A percentile compares a stretch with the other conserved stretches of the same genome.
Conservation (phyloP, 2,888 invertebrate genomes). For the Platycnemis pennipes region DNA sequence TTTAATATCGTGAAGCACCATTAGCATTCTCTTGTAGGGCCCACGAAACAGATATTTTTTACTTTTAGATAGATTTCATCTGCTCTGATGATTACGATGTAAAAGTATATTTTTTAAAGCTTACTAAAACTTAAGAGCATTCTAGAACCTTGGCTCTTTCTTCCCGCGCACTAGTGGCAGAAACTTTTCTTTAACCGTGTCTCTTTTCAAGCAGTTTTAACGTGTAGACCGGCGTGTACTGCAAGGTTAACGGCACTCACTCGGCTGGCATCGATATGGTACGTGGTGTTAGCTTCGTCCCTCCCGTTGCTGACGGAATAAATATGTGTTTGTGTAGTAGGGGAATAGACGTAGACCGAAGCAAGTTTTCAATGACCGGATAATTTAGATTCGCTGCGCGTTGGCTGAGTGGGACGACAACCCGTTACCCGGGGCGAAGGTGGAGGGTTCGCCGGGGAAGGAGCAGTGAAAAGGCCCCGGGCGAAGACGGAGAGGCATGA, state of each 20-base stretch:
- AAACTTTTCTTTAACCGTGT: too few species aligned
- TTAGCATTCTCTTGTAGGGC: too few species aligned
- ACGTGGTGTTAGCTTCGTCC: not conserved
- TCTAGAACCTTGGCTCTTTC: too few species aligned
- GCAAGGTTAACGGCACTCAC: not conserved
- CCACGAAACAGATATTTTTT: too few species aligned
- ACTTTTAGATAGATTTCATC: too few species aligned
- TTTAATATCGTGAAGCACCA: too few species aligned
- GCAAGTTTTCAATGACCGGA: not conserved
- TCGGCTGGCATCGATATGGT: not conserved
- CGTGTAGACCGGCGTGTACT: too few species aligned
- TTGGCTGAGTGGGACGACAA: not conserved
- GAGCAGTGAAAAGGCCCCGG: not conserved
- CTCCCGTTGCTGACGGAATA: not conserved
- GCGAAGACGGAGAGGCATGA: not conserved
- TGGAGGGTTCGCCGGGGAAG: constrained; percentile 14
- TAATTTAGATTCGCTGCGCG: constrained; percentile 37
- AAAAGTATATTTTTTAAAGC: too few species aligned
- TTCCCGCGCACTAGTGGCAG: too few species aligned
- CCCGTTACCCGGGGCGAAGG: constrained; percentile 29
- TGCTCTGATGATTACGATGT: too few species aligned
- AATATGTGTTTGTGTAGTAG: not conserved
- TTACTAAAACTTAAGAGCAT: too few species aligned
- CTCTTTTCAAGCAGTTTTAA: too few species aligned
- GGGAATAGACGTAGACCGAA: not conserved